phyloP scores from a whole-genome alignment of 2,113 vertebrate species.

The Bubo bubo region DNA sequence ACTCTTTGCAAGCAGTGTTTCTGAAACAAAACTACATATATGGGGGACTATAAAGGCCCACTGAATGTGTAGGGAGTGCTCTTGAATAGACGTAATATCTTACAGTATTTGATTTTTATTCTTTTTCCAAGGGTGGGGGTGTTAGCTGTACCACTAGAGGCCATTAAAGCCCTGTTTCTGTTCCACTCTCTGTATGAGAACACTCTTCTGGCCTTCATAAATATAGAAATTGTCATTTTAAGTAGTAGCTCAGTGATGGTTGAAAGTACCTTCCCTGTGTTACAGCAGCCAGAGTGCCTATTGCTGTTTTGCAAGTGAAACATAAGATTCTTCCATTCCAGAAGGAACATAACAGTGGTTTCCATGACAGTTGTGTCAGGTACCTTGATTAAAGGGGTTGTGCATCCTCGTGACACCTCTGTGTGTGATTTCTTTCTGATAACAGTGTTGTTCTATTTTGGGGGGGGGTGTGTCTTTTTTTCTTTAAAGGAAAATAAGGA shows the following conservation, averaged over 20 bases:
- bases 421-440: neutral
- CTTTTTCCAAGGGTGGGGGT: neutral
- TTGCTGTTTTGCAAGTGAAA: constrained; percentile 38
- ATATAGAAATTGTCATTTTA: neutral
- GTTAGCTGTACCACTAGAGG: neutral
- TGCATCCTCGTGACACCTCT: neutral
- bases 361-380: constrained; percentile 30
- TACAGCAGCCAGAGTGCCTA: constrained; percentile 39
- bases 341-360: constrained; percentile 32
- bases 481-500: constrained; percentile 78
- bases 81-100: neutral
- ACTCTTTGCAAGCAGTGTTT: neutral
- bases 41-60: neutral
- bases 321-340: constrained; percentile 31
- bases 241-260: neutral
- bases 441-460: neutral
- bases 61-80: neutral
- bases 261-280: constrained; percentile 42
- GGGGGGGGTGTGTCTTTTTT: neutral
- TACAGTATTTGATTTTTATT: accelerated
- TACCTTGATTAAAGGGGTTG: neutral
- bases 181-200: neutral
- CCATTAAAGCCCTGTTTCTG: neutral
- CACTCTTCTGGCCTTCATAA: neutral
- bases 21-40: neutral